Percentiles rank a stretch among this genome's conserved stretches.
phyloP scores from a whole-genome alignment of 2,888 invertebrate species.

The Apodemia duryi region DNA sequence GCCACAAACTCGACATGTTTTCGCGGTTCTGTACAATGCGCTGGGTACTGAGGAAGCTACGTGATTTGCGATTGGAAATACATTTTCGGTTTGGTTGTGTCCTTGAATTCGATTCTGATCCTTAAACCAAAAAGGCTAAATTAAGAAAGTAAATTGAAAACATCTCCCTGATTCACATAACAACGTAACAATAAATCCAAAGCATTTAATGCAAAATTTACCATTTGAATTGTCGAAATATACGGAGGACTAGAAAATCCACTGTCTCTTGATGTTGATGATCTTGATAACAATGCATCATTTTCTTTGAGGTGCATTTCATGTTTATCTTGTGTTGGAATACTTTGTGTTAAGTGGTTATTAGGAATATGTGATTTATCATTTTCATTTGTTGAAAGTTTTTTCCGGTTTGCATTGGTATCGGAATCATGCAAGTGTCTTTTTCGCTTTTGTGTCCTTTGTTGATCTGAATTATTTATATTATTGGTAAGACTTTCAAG shows the following conservation, averaged over 20 bases:
- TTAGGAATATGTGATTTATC: not conserved
- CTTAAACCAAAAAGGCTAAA: not conserved
- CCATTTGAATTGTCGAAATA: not conserved
- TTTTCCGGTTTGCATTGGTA: not conserved
- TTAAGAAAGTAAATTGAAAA: not conserved
- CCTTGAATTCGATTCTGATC: not conserved
- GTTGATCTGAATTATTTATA: not conserved
- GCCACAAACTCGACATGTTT: not conserved
- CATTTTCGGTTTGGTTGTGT: not conserved
- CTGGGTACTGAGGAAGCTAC: not conserved
- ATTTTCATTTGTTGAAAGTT: not conserved
- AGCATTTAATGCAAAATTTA: not conserved
- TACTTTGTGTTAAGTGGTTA: not conserved
- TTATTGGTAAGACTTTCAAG: not conserved
- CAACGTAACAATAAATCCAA: no score
- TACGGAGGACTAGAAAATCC: not conserved
- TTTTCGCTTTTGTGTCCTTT: not conserved
- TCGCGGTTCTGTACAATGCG: not conserved
- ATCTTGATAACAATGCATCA: not conserved
- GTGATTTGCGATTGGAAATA: not conserved
- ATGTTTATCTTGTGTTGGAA: not conserved
- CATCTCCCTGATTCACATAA: not conserved
- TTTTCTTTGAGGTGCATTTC: not conserved
- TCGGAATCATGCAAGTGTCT: not conserved
- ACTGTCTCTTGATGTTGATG: conserved; percentile 1